Percentiles rank a stretch among this genome's conserved stretches.
These are phyloP conservation scores for cattle (Bos taurus) DNA, from an alignment of 2,113 vertebrate species.

Conservation along the genomic window DNA sequence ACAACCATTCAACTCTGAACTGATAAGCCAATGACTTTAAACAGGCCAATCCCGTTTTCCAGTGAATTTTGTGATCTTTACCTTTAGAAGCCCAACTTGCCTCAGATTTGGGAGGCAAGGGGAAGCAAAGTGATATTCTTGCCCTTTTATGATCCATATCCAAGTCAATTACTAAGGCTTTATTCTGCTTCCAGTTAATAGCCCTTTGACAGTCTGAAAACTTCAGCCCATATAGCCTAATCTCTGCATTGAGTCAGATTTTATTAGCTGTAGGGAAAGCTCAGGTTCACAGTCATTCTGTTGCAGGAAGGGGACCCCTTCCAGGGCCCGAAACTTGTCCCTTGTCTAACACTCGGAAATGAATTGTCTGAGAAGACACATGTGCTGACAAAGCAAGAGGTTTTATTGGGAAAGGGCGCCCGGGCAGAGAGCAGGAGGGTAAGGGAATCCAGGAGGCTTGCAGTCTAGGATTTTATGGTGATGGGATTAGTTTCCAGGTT, in stretches of 20 bases:
- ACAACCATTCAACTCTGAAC: background rate
- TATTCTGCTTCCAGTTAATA: background rate
- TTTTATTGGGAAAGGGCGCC: background rate
- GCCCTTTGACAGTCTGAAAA: background rate
- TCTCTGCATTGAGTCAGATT: background rate
- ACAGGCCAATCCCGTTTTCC: background rate
- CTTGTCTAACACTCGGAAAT: background rate
- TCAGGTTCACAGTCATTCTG: background rate
- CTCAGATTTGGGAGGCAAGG: background rate
- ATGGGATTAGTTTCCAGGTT: background rate
- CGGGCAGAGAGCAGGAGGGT: rapidly evolving
- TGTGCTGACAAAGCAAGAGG: background rate
- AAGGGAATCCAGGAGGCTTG: background rate
- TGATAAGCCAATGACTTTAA: background rate
- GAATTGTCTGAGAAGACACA: background rate
- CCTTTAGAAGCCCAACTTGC: background rate
- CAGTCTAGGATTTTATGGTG: background rate
- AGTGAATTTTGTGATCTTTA: background rate
- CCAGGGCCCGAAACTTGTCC: background rate
- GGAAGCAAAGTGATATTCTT: background rate
- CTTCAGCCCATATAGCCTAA: background rate
- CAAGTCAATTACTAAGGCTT: background rate
- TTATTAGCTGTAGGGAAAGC: background rate
- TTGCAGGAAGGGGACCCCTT: background rate
- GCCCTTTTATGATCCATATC: background rate